Percentiles rank a stretch among this genome's conserved stretches.
These are phyloP conservation scores for Ambastaia sidthimunki DNA, from an alignment of 2,797 vertebrate species.

Conservation along the genomic window DNA sequence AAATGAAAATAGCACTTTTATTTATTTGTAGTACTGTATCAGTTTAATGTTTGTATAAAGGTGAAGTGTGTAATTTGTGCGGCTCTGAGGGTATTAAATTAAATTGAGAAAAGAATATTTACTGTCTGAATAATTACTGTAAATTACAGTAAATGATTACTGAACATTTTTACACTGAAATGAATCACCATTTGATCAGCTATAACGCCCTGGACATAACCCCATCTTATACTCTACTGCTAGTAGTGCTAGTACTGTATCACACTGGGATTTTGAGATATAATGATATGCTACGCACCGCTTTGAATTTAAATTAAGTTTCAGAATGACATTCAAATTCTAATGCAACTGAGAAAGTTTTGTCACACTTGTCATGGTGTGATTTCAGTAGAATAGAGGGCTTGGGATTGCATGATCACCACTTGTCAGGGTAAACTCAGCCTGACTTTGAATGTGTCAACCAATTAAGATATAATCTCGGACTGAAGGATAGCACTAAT, in stretches of 20 bases:
- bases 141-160: background rate
- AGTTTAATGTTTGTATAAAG: no score
- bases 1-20: no score
- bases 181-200: background rate
- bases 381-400: background rate
- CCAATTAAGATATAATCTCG: background rate
- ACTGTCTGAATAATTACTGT: no score
- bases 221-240: background rate
- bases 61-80: no score
- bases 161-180: background rate
- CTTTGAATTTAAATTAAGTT: constrained; percentile 29
- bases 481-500: background rate
- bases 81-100: no score
- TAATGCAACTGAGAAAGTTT: constrained; percentile 20
- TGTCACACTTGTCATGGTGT: constrained; percentile 6
- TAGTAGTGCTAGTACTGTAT: background rate
- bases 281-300: background rate
- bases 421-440: constrained; percentile 20
- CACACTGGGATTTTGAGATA: constrained; percentile 4
- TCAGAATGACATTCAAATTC: constrained; percentile 8
- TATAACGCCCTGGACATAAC: background rate
- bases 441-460: constrained; percentile 10
- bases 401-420: background rate
- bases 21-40: no score
- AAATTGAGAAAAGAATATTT: no score